These are phyloP conservation scores for Caenorhabditis drosophilae DNA, from an alignment of 2,888 invertebrate genomes.

Conservation along the genomic window DNA sequence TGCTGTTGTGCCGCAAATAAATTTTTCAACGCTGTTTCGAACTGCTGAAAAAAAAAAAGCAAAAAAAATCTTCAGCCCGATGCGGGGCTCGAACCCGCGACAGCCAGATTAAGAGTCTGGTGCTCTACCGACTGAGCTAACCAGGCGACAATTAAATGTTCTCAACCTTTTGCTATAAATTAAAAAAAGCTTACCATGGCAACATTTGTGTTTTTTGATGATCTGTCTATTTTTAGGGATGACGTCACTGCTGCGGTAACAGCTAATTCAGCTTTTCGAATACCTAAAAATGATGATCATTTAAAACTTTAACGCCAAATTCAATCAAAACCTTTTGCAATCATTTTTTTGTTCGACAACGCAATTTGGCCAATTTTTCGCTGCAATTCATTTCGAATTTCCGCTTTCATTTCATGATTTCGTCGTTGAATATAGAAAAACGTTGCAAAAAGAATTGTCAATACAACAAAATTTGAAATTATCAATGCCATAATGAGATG, in stretches of 20 bases:
- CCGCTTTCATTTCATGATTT: conserved; percentile 9
- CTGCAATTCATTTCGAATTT: conserved; percentile 15
- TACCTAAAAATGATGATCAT: too few species aligned
- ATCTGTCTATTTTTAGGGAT: conserved; percentile 20
- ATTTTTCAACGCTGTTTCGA: conserved; percentile 24
- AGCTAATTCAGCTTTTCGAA: conserved; percentile 28
- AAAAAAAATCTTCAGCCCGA: conserved; percentile 50
- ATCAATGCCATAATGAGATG: conserved; percentile 34
- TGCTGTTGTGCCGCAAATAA: conserved; percentile 31
- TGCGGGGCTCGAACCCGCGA: conserved; percentile 68
- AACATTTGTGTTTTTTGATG: conserved; percentile 17
- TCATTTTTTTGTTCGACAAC: conserved; percentile 18
- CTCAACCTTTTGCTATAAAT: too few species aligned
- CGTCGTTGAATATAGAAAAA: conserved; percentile 23
- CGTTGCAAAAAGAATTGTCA: conserved; percentile 17
- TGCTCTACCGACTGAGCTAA: conserved; percentile 68
- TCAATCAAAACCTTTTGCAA: conserved; percentile 2
- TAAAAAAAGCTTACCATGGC: too few species aligned
- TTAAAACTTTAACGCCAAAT: background rate
- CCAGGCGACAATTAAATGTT: too few species aligned
- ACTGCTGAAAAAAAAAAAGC: background rate
- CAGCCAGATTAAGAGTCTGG: conserved; percentile 68
- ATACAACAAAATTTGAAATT: conserved; percentile 9
- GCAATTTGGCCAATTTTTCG: conserved; percentile 15
- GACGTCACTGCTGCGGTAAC: conserved; percentile 30